Conservation (phyloP, 30 jellyfish, hydroid and myxozoan genomes). For the Turritopsis dohrnii region DNA sequence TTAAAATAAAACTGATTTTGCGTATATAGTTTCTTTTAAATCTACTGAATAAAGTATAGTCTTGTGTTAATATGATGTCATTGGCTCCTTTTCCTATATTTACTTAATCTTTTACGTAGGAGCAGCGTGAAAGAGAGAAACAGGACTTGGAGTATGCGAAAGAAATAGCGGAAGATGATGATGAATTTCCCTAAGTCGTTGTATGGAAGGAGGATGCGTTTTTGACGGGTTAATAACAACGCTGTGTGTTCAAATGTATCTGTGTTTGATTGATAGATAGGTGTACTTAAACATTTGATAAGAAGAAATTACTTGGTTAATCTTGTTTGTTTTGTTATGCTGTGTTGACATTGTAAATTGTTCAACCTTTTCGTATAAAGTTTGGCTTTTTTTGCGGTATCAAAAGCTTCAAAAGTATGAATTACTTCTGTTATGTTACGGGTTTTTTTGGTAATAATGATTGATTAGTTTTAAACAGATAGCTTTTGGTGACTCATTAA, state of each 20-base stretch:
- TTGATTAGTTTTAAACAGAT: no score
- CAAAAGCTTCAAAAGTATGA: no score
- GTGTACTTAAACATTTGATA: background rate
- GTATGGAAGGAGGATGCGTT: background rate
- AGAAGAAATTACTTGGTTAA: background rate
- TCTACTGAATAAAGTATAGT: background rate
- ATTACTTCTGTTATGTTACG: no score
- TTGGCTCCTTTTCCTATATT: background rate
- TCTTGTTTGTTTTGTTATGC: background rate
- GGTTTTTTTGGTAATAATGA: no score
- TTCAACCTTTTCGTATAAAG: background rate
- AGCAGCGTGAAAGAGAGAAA: constrained; percentile 90
- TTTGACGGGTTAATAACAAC: background rate
- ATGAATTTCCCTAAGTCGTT: constrained; percentile 45
- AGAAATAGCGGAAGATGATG: constrained; percentile 96
- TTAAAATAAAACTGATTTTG: background rate
- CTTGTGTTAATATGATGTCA: background rate
- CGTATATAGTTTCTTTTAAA: background rate
- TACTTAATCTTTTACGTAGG: constrained; percentile 36
- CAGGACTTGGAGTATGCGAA: constrained; percentile 96
- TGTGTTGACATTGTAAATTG: background rate
- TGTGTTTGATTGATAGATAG: background rate
- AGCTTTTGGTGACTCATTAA: no score
- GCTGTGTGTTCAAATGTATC: background rate
- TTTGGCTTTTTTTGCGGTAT: background rate